These are phyloP conservation scores for Meteorus colon DNA, from an alignment of 2,888 invertebrate species.

Conservation along the genomic window DNA sequence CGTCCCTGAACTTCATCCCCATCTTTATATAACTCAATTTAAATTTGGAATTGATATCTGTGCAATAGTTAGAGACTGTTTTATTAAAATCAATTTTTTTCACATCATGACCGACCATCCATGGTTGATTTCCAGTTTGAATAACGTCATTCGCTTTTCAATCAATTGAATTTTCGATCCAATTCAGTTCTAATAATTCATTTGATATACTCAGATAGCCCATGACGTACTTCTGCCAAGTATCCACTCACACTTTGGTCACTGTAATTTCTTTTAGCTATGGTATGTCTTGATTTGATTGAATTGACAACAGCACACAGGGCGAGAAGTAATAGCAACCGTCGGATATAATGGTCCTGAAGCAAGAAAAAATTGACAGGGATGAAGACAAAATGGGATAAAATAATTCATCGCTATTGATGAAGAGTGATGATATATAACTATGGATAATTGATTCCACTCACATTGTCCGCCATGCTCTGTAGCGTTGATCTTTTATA, in stretches of 20 bases:
- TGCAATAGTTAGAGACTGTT: no score
- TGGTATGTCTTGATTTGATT: constrained; percentile 60
- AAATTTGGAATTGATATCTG: no score
- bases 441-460: constrained; percentile 38
- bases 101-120: no score
- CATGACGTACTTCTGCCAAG: constrained; percentile 82
- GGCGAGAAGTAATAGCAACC: constrained; percentile 44
- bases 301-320: constrained; percentile 45
- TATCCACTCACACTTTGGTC: constrained; percentile 89
- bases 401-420: neutral
- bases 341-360: constrained; percentile 43
- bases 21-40: no score
- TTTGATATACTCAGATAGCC: neutral
- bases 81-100: no score
- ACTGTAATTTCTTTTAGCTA: constrained; percentile 82
- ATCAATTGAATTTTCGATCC: no score
- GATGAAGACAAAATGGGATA: neutral
- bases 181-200: neutral
- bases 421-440: neutral
- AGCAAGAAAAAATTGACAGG: neutral
- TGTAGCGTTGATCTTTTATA: constrained; percentile 35
- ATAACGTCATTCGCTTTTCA: no score
- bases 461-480: constrained; percentile 53
- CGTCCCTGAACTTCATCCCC: no score
- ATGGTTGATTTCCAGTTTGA: no score